phyloP scores from a whole-genome alignment of 2,797 vertebrate species.

The Dallia pectoralis region DNA sequence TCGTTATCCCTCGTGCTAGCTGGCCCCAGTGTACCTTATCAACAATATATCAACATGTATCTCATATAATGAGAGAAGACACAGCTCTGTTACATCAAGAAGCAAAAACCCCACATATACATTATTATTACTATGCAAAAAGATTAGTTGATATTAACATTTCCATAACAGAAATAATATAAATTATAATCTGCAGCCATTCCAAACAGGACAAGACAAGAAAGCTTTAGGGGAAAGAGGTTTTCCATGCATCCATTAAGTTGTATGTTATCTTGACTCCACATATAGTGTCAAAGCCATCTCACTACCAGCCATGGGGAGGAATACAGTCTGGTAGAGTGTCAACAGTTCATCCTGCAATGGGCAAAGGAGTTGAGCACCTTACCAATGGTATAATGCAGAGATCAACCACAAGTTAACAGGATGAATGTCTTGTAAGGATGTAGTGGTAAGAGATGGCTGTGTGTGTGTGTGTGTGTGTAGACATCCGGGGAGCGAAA shows the following conservation, averaged over 20 bases:
- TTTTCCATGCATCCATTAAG: neutral
- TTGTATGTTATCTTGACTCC: neutral
- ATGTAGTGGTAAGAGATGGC: no score
- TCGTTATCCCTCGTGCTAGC: no score
- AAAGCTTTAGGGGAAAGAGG: neutral
- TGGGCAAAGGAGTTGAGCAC: constrained; percentile 14
- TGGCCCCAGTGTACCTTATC: no score
- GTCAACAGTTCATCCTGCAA: constrained; percentile 18
- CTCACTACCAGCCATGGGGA: constrained; percentile 1
- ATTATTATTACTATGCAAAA: no score
- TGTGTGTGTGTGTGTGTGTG: neutral
- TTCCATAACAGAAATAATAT: no score
- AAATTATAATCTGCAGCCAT: neutral
- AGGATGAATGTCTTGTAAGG: neutral
- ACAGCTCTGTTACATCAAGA: no score
- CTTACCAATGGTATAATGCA: neutral
- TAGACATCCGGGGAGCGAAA: neutral
- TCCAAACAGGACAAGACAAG: neutral
- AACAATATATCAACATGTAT: no score
- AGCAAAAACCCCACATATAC: no score
- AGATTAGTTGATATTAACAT: no score
- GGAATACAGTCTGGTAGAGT: constrained; percentile 7
- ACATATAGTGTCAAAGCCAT: neutral
- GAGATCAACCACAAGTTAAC: neutral
- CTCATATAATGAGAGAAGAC: no score